phyloP scores from a whole-genome alignment of 2,888 invertebrate genomes.

The Drosophila aldrichi region DNA sequence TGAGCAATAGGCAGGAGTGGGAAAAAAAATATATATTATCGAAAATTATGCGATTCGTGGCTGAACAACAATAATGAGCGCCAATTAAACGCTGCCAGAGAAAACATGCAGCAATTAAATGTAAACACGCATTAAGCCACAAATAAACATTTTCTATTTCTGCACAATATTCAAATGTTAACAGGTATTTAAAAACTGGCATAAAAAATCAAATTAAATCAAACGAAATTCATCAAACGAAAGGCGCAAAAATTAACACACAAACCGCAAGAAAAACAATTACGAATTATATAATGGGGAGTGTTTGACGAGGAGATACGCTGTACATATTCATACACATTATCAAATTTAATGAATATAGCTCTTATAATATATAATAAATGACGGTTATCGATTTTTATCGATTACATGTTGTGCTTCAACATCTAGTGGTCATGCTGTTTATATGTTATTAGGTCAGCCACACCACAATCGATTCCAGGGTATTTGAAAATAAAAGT shows the following conservation, averaged over 20 bases:
- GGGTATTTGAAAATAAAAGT: background rate
- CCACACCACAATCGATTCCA: background rate
- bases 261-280: conserved; percentile 45
- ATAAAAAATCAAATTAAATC: conserved; percentile 31
- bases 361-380: no score
- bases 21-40: conserved; percentile 4
- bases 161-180: conserved; percentile 52
- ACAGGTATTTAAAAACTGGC: conserved; percentile 9
- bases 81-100: conserved; percentile 24
- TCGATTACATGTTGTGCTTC: no score
- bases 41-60: conserved; percentile 25
- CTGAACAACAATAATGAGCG: conserved; percentile 38
- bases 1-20: conserved; percentile 21
- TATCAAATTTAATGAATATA: no score
- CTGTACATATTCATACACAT: no score
- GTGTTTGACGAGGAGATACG: background rate
- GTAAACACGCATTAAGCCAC: conserved; percentile 12
- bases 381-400: no score
- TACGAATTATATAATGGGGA: background rate
- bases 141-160: conserved; percentile 17
- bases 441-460: no score
- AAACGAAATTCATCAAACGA: conserved; percentile 34
- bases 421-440: no score
- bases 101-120: conserved; percentile 21
- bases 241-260: conserved; percentile 46